phyloP scores from a whole-genome alignment of 2,888 invertebrate genomes.

The Acleris literana region DNA sequence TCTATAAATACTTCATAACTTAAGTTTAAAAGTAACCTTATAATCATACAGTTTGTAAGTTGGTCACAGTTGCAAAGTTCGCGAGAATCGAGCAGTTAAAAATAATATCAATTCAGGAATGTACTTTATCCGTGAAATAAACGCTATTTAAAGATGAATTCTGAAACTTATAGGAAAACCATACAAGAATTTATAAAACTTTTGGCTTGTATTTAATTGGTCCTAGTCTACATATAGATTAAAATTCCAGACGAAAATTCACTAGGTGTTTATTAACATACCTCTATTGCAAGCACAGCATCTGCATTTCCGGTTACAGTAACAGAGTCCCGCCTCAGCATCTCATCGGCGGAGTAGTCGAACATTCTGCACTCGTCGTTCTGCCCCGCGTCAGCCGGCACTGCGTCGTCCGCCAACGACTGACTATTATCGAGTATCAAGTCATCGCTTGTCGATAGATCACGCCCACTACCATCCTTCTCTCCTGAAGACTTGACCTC shows the following conservation, averaged over 20 bases:
- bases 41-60: no score
- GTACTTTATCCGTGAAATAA: no score
- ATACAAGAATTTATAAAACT: no score
- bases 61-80: no score
- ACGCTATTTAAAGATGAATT: no score
- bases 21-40: no score
- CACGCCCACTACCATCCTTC: slow-evolving; percentile 52
- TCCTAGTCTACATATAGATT: not conserved
- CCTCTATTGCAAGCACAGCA: slow-evolving; percentile 76
- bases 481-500: slow-evolving; percentile 60
- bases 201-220: no score
- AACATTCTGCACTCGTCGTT: slow-evolving; percentile 65
- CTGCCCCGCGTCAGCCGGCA: slow-evolving; percentile 41
- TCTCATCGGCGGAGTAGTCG: slow-evolving; percentile 73
- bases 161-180: no score
- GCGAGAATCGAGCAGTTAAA: no score
- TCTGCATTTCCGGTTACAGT: slow-evolving; percentile 70
- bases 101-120: no score
- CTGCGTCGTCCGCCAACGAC: slow-evolving; percentile 55
- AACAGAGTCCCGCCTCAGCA: slow-evolving; percentile 62
- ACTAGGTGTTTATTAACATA: slow-evolving; percentile 45
- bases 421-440: slow-evolving; percentile 75
- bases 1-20: no score
- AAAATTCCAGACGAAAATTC: not conserved
- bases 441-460: slow-evolving; percentile 58